Evolutionary conservation across 2,888 invertebrate genomes (phyloP), one percentile per base, ranked within the genome.

Genomic region (Sminthurinus aureus): DNA sequence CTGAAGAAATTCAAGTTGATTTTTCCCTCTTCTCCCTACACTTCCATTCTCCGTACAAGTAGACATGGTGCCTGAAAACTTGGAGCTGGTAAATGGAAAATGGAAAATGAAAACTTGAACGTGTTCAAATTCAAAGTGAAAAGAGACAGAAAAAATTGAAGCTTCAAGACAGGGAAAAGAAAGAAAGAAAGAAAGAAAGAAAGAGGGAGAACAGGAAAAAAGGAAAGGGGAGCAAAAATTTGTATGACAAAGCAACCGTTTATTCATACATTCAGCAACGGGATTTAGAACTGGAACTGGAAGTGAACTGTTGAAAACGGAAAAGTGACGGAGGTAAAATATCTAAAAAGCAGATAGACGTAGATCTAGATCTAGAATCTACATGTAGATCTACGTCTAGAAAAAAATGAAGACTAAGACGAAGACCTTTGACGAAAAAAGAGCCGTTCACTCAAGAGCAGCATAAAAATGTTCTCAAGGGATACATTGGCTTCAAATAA

Each of bases 401-500:
- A 58, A 52, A 50, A 74, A 18, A 50, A 50, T 18, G 50, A 24
- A 74, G n/a, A 50, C 11, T 6, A 50, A 75, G 51, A n/a, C 20
- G 75, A 51, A n/a, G 51, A 78, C 78, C 66, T 77, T 77, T 64
- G 78, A 15, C 15, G 66, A 67, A 13, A 66, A 38, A 20, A 22
- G 66, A 64, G 38, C 69, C 67, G 67, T 79, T 69, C 24, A 69
- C 79, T 79, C 69, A 79, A 66, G 77, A 82, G 76, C 66, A 69
- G 82, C 58, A 81, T 84, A 84, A 82, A 84, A 84, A 67, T 75
- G 75, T 64, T 83, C 85, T 81, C 85, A 15, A 58, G 84, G 83
- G 85, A 84, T 75, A 79, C 78, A 85, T 85, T 73, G 84, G 83
- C 85, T 82, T 85, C 82, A 85, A 83, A 86, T 86, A 84, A 85